phyloP scores from a whole-genome alignment of 2,888 invertebrate genomes.

The Odontocerum albicorne region DNA sequence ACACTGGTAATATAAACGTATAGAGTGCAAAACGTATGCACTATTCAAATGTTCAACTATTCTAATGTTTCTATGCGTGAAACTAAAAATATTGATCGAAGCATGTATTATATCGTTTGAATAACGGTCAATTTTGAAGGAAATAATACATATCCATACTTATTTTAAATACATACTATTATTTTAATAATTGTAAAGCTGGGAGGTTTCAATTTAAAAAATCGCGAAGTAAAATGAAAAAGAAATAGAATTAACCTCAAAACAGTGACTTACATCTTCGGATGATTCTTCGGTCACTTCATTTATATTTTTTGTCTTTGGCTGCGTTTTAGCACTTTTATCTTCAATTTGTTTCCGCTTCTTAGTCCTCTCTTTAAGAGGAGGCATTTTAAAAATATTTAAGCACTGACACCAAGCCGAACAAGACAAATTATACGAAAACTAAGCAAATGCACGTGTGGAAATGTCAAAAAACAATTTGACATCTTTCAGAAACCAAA shows the following conservation, averaged over 20 bases:
- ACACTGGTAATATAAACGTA: too few relatives aligned
- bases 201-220: background rate
- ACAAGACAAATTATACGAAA: too few relatives aligned
- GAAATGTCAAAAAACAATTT: constrained; percentile 3
- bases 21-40: background rate
- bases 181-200: too few relatives aligned
- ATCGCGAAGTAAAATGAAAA: too few relatives aligned
- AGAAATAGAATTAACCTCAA: constrained; percentile 1
- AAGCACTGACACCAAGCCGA: too few relatives aligned
- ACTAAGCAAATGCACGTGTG: background rate
- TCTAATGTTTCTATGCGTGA: background rate
- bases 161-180: too few relatives aligned
- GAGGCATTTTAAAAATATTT: constrained; percentile 37
- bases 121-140: too few relatives aligned
- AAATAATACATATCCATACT: too few relatives aligned
- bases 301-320: constrained; percentile 9
- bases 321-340: constrained; percentile 2
- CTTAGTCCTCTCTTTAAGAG: constrained; percentile 34
- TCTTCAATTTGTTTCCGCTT: constrained; percentile 22
- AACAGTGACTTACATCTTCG: constrained; percentile 4
- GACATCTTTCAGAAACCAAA: background rate
- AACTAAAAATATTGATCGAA: background rate
- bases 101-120: too few relatives aligned
- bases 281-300: background rate
- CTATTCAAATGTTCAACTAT: background rate